A percentile compares a stretch with the other conserved stretches of the same genome.
These are phyloP conservation scores for Ichneumoninae sp. DNA, from an alignment of 2,888 invertebrate species.

Conservation along the genomic window DNA sequence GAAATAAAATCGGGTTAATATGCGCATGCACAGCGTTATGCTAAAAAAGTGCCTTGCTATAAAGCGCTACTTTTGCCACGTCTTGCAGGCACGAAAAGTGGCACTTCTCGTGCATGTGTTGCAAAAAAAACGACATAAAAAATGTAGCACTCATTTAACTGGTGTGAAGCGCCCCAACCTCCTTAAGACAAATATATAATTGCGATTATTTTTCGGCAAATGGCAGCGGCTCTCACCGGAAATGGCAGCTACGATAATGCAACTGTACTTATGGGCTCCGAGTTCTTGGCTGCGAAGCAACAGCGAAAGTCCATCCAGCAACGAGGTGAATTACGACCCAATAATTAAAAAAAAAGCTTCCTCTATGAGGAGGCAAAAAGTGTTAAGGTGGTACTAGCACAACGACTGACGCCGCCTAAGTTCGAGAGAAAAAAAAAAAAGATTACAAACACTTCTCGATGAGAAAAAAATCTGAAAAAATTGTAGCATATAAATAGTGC, in stretches of 20 bases:
- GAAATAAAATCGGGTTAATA: not conserved
- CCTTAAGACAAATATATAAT: not conserved
- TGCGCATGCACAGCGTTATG: not conserved
- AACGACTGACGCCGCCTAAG: too few relatives aligned
- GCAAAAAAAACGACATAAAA: too few relatives aligned
- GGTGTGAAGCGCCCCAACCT: too few relatives aligned
- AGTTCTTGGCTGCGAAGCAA: conserved; percentile 87
- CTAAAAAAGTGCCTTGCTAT: not conserved
- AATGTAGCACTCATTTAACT: too few relatives aligned
- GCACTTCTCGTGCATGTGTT: too few relatives aligned
- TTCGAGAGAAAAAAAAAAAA: too few relatives aligned
- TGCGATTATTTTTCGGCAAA: conserved; percentile 12
- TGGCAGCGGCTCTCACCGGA: conserved; percentile 87
- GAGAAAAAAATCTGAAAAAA: too few relatives aligned
- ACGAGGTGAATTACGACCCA: conserved; percentile 85
- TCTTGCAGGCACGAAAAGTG: too few relatives aligned
- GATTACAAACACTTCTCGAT: too few relatives aligned
- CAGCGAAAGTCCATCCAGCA: conserved; percentile 86
- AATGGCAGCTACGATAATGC: conserved; percentile 91
- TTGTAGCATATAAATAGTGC: too few relatives aligned
- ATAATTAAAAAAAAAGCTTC: not conserved
- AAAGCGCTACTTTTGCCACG: too few relatives aligned
- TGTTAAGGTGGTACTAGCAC: not conserved
- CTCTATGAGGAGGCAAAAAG: not conserved
- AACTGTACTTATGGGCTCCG: conserved; percentile 91